Percentiles rank a stretch among this genome's conserved stretches.
phyloP scores from a whole-genome alignment of 2,797 vertebrate genomes.

The Rachycentron canadum region DNA sequence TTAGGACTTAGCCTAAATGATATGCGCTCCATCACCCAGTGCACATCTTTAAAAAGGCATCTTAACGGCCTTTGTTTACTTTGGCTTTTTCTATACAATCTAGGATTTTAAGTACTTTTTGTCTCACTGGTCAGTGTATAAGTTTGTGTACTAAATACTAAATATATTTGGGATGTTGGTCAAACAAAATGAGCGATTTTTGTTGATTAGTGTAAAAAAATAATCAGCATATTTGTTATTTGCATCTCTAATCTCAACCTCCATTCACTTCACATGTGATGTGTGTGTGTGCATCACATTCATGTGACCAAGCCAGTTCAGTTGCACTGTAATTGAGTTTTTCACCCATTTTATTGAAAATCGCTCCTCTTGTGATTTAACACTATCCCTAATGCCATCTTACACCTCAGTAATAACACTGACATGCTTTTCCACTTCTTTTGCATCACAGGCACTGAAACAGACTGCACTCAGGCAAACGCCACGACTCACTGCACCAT shows the following conservation, averaged over 20 bases:
- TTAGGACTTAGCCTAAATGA: too few relatives aligned
- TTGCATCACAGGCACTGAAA: neutral
- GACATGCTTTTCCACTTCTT: neutral
- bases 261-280: neutral
- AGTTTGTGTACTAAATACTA: neutral
- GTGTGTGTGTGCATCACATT: neutral
- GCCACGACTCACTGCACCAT: conserved; percentile 4
- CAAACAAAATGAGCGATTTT: neutral
- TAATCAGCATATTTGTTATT: neutral
- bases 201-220: neutral
- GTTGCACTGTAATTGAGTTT: conserved; percentile 14
- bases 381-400: neutral
- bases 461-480: conserved; percentile 36
- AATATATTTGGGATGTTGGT: neutral
- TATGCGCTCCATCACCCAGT: too few relatives aligned
- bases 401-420: neutral
- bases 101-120: neutral
- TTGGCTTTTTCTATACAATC: neutral
- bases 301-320: conserved; percentile 13
- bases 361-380: neutral
- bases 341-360: conserved; percentile 2
- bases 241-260: neutral
- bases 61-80: neutral
- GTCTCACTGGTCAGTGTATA: too few relatives aligned
- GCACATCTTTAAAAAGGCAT: neutral